Evolutionary conservation across 2,888 invertebrate genomes (phyloP).

Genomic region (Pristionchus exspectatus): DNA sequence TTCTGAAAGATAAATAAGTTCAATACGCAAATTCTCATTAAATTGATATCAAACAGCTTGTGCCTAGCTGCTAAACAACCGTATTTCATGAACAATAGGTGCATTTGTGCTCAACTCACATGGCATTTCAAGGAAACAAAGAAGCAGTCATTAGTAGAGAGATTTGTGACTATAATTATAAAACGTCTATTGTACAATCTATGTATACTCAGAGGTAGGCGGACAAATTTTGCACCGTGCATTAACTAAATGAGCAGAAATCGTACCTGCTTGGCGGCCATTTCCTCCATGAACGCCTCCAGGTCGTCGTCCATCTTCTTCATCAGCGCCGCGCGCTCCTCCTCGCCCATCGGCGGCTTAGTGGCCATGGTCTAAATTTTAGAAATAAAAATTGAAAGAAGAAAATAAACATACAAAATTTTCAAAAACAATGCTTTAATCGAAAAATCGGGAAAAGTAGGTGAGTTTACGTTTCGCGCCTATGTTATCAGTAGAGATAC

Average conservation of each 20-base stretch:
- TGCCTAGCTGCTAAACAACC: too few relatives aligned
- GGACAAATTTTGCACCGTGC: too few relatives aligned
- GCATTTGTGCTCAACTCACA: background rate
- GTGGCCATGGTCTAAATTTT: background rate
- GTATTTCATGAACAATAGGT: background rate
- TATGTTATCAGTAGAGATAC: background rate
- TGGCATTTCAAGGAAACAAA: too few relatives aligned
- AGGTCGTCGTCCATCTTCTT: slow-evolving; percentile 75
- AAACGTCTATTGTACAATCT: too few relatives aligned
- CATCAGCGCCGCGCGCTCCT: slow-evolving; percentile 68
- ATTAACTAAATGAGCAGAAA: background rate
- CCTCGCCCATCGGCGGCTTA: slow-evolving; percentile 67
- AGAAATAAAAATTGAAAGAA: too few relatives aligned
- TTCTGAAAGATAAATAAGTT: slow-evolving; percentile 5
- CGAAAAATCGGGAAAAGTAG: too few relatives aligned
- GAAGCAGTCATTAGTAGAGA: too few relatives aligned
- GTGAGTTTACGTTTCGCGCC: slow-evolving; percentile 48
- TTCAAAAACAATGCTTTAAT: background rate
- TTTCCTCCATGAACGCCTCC: slow-evolving; percentile 74
- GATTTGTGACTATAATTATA: too few relatives aligned
- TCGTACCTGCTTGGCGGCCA: slow-evolving; percentile 71
- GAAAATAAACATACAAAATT: background rate
- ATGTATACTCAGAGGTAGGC: too few relatives aligned
- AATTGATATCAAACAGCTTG: too few relatives aligned
- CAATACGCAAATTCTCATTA: background rate